Conservation (phyloP, 1,140 invertebrate species). For the Cherax destructor region DNA sequence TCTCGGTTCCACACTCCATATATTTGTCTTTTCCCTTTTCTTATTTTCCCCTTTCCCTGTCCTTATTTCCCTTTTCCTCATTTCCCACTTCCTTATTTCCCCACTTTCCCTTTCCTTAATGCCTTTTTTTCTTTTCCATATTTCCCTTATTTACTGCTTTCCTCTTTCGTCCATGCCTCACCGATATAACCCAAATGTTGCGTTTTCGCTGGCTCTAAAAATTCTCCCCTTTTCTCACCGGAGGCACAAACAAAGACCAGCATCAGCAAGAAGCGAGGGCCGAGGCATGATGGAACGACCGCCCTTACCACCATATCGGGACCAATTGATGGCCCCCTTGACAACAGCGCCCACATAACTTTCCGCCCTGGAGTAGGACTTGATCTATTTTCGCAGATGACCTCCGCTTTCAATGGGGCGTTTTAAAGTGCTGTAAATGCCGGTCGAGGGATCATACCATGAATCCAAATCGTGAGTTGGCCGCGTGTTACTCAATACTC, state of each 20-base stretch:
- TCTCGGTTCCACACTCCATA: not conserved
- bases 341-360: not conserved
- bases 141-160: not conserved
- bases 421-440: slow-evolving; percentile 11
- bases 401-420: not conserved
- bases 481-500: not conserved
- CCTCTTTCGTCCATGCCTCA: not conserved
- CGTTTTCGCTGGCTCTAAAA: not conserved
- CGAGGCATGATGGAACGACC: slow-evolving; percentile 7
- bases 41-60: not conserved
- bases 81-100: not conserved
- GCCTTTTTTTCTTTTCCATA: no score
- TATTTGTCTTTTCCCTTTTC: not conserved
- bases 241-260: not conserved
- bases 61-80: not conserved
- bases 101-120: no score
- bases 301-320: not conserved
- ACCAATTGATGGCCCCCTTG: not conserved
- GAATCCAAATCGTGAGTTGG: not conserved
- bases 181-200: not conserved
- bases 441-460: not conserved
- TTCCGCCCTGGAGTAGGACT: not conserved
- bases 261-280: not conserved
- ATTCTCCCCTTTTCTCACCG: not conserved
- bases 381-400: not conserved